phyloP scores from a whole-genome alignment of 2,113 vertebrate species.

The Talpa occidentalis region DNA sequence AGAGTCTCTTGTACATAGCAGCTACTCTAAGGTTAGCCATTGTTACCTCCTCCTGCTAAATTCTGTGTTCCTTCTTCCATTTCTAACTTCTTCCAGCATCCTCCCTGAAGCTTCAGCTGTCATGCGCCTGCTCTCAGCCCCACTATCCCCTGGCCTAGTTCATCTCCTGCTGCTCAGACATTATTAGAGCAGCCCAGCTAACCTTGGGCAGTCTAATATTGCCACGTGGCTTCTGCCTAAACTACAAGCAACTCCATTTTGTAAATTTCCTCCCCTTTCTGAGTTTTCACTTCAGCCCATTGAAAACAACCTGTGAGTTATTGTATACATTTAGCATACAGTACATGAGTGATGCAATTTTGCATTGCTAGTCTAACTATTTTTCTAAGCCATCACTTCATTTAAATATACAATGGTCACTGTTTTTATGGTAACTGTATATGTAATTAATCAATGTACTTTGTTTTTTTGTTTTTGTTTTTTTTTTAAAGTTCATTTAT shows the following conservation, averaged over 20 bases:
- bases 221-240: background rate
- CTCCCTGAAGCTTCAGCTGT: background rate
- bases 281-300: background rate
- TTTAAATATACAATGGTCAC: background rate
- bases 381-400: background rate
- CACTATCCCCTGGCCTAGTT: background rate
- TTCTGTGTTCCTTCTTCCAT: background rate
- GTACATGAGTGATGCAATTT: background rate
- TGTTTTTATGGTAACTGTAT: background rate
- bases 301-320: background rate
- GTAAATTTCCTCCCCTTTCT: background rate
- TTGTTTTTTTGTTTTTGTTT: too few relatives aligned
- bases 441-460: background rate
- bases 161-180: background rate
- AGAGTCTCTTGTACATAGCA: too few relatives aligned
- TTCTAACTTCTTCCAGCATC: background rate
- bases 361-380: background rate
- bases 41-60: background rate
- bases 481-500: too few relatives aligned
- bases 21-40: background rate
- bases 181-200: background rate
- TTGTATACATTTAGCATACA: background rate
- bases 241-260: background rate
- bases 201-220: too few relatives aligned
- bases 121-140: background rate